phyloP scores from a whole-genome alignment of 2,888 invertebrate species.

The Ischnura elegans region DNA sequence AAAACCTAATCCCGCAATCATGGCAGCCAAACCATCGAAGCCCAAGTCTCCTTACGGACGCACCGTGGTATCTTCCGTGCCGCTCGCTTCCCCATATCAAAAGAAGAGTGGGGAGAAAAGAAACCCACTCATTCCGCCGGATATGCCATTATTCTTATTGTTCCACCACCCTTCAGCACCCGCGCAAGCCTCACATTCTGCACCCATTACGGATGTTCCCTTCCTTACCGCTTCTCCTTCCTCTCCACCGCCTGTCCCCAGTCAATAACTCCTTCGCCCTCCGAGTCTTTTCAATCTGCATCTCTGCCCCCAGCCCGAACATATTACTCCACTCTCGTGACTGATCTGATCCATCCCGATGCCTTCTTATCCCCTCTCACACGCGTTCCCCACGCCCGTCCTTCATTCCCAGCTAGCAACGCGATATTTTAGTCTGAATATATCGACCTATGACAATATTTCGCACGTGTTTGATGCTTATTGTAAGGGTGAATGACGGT shows the following conservation, averaged over 20 bases:
- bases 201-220: neutral
- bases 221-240: neutral
- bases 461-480: too few species aligned
- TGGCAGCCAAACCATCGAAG: constrained; percentile 11
- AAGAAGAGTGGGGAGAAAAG: neutral
- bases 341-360: neutral
- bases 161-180: neutral
- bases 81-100: neutral
- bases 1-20: constrained; percentile 17
- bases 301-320: neutral
- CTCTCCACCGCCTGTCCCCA: neutral
- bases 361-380: neutral
- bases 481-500: too few species aligned
- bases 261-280: neutral
- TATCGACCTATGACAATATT: too few species aligned
- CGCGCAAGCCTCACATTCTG: neutral
- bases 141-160: constrained; percentile 38
- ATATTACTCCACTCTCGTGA: too few species aligned
- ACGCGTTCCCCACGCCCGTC: neutral
- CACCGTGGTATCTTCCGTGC: neutral
- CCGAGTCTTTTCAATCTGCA: neutral
- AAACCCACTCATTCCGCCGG: constrained; percentile 30
- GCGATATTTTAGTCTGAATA: too few species aligned
- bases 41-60: neutral
- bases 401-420: neutral